phyloP scores from a whole-genome alignment of 2,888 invertebrate genomes.

The Chaetogeoica ovagalla region DNA sequence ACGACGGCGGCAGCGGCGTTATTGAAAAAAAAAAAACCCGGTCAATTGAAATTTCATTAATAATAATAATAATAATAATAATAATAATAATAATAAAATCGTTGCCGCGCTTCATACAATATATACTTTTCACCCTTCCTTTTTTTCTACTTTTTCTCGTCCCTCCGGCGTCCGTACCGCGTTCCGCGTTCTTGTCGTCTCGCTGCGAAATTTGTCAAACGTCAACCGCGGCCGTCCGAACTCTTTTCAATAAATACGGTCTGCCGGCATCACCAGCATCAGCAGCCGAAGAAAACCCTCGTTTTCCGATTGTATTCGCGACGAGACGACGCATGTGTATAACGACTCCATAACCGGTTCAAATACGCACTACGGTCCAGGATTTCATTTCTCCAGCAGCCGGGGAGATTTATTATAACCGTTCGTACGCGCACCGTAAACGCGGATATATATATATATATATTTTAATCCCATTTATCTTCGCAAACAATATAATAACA shows the following conservation, averaged over 20 bases:
- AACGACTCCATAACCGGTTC: too few relatives aligned
- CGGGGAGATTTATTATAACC: too few relatives aligned
- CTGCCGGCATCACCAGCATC: too few relatives aligned
- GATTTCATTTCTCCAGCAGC: too few relatives aligned
- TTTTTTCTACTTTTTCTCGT: background rate
- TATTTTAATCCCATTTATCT: too few relatives aligned
- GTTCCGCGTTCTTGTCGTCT: background rate
- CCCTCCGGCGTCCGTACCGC: background rate
- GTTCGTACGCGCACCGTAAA: too few relatives aligned
- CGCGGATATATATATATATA: too few relatives aligned
- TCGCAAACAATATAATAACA: too few relatives aligned
- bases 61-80: background rate
- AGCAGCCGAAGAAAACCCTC: too few relatives aligned
- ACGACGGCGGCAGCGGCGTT: background rate
- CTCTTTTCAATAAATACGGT: background rate
- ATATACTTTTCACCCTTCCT: background rate
- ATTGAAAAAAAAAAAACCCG: conserved; percentile 32
- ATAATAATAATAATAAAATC: background rate
- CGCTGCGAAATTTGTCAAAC: conserved; percentile 39
- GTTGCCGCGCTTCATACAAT: background rate
- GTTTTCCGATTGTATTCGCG: too few relatives aligned
- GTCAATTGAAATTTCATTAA: conserved; percentile 48
- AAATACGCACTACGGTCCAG: too few relatives aligned
- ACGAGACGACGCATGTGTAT: too few relatives aligned
- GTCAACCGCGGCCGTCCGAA: background rate